Evolutionary conservation across 1,140 invertebrate species (phyloP).

Genomic region (Panagrolaimus sp.): DNA sequence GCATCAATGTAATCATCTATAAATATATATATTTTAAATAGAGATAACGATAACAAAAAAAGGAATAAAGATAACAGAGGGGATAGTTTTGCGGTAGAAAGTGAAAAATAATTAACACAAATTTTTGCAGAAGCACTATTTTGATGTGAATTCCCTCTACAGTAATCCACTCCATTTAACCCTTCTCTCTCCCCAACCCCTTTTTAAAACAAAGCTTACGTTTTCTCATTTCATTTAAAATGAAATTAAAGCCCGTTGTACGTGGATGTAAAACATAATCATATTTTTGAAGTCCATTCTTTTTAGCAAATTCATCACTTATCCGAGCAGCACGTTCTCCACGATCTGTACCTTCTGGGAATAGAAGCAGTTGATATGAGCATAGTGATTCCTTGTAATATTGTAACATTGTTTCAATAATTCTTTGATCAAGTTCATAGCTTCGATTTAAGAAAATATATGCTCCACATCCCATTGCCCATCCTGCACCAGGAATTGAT

Average conservation of each 20-base stretch:
- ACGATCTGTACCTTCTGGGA: conserved; percentile 80
- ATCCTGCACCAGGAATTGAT: conserved; percentile 73
- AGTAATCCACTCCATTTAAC: too few species aligned
- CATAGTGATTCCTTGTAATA: conserved; percentile 68
- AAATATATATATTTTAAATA: conserved; percentile 14
- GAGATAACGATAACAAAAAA: too few species aligned
- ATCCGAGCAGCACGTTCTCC: conserved; percentile 62
- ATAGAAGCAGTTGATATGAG: conserved; percentile 68
- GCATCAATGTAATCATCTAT: conserved; percentile 66
- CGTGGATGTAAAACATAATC: conserved; percentile 74
- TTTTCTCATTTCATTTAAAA: conserved; percentile 67
- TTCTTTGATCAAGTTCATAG: conserved; percentile 71
- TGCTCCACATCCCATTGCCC: conserved; percentile 79
- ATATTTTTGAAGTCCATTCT: conserved; percentile 67
- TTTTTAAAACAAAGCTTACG: too few species aligned
- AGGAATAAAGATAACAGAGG: too few species aligned
- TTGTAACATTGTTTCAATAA: conserved; percentile 68
- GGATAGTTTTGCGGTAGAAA: too few species aligned
- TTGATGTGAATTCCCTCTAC: too few species aligned
- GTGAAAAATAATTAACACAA: too few species aligned
- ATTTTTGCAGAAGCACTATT: too few species aligned
- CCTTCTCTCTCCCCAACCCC: too few species aligned
- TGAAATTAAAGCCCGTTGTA: conserved; percentile 74
- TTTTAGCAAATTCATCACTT: conserved; percentile 68
- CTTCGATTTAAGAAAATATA: conserved; percentile 76